A percentile compares a stretch with the other conserved stretches of the same genome.
These are phyloP conservation scores for Calephelis nemesis DNA, from an alignment of 1,140 invertebrate species.

Conservation along the genomic window DNA sequence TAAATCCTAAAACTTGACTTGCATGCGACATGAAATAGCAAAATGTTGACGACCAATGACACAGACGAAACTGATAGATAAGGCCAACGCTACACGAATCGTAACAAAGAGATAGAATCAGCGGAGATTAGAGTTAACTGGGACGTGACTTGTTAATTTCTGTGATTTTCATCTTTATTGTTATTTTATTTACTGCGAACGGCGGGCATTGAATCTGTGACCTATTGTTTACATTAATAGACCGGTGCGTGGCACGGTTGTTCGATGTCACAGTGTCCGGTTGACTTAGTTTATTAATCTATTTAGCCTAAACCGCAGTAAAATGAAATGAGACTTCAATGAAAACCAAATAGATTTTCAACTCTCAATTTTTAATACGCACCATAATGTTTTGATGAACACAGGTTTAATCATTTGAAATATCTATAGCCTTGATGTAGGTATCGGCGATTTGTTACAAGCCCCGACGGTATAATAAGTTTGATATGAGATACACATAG, in stretches of 20 bases:
- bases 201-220: constrained; percentile 1
- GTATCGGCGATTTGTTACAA: too few relatives aligned
- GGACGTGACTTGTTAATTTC: constrained; percentile 19
- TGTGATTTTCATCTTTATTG: constrained; percentile 19
- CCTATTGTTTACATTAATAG: constrained; percentile 18
- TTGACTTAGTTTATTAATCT: neutral
- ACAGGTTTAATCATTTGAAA: too few relatives aligned
- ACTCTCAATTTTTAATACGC: too few relatives aligned
- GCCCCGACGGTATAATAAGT: too few relatives aligned
- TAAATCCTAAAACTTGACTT: too few relatives aligned
- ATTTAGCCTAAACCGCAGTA: too few relatives aligned
- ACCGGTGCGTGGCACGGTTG: constrained; percentile 6
- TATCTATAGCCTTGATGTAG: too few relatives aligned
- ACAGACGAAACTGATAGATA: constrained; percentile 16
- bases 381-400: too few relatives aligned
- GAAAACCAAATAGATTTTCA: too few relatives aligned
- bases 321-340: too few relatives aligned
- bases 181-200: constrained; percentile 12
- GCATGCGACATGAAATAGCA: neutral
- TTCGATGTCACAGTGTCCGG: neutral
- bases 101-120: constrained; percentile 18
- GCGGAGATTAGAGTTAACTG: constrained; percentile 14
- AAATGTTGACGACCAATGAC: constrained; percentile 6
- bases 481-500: too few relatives aligned
- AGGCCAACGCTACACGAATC: constrained; percentile 15